Percentiles rank a stretch among this genome's conserved stretches.
phyloP scores from a whole-genome alignment of 2,113 vertebrate species.

The Tor tambroides region DNA sequence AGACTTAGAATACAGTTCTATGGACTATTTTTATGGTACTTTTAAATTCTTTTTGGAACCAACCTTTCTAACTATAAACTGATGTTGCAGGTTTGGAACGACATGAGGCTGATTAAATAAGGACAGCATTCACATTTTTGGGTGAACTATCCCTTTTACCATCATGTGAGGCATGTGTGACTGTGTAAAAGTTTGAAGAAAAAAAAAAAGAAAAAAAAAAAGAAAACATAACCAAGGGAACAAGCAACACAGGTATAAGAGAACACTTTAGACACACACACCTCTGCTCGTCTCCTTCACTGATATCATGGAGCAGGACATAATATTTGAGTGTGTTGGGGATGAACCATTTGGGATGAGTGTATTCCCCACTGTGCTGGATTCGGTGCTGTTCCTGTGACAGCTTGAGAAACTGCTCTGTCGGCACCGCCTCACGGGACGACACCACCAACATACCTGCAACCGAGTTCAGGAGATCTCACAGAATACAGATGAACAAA shows the following conservation, averaged over 20 bases:
- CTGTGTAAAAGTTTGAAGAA: neutral
- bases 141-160: neutral
- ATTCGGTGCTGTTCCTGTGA: conserved; percentile 97
- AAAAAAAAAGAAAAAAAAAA: neutral
- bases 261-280: conserved; percentile 56
- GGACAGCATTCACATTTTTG: too few relatives aligned
- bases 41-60: too few relatives aligned
- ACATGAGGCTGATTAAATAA: too few relatives aligned
- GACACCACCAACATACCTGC: conserved; percentile 96
- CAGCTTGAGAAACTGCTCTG: conserved; percentile 94
- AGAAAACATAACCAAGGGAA: neutral
- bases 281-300: conserved; percentile 90
- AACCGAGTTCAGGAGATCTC: conserved; percentile 24
- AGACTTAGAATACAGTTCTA: too few relatives aligned
- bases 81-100: too few relatives aligned
- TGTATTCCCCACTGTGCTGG: conserved; percentile 93
- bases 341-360: conserved; percentile 95
- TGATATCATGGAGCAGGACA: conserved; percentile 92
- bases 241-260: neutral
- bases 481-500: neutral
- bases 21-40: too few relatives aligned
- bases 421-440: conserved; percentile 86
- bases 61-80: too few relatives aligned
- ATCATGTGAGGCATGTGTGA: neutral
- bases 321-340: conserved; percentile 99